These are phyloP conservation scores for Chrysopa pallens DNA, from an alignment of 1,140 invertebrate genomes.

Conservation along the genomic window DNA sequence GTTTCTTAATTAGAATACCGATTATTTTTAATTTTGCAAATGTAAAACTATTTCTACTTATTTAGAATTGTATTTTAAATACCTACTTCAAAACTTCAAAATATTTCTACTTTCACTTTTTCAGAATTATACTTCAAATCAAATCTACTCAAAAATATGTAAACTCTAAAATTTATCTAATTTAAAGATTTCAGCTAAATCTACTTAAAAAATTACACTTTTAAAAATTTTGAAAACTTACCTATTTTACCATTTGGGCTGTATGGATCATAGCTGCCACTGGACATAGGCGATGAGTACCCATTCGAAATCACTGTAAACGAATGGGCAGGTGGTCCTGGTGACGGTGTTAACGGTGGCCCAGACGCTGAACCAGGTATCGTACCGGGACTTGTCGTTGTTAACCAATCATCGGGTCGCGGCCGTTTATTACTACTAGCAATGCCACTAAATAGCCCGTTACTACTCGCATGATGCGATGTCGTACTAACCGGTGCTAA, in stretches of 20 bases:
- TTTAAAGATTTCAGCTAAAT: no score
- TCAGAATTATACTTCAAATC: no score
- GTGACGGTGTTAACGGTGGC: slow-evolving; percentile 37
- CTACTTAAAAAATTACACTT: no score
- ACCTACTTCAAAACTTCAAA: no score
- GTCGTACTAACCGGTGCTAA: no score
- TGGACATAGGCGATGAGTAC: slow-evolving; percentile 65
- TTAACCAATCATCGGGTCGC: slow-evolving; percentile 38
- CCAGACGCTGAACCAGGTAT: slow-evolving; percentile 33
- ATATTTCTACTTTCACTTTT: no score
- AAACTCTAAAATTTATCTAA: no score
- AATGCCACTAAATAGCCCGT: slow-evolving; percentile 6
- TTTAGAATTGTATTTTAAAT: no score
- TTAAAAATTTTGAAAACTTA: slow-evolving; percentile 27
- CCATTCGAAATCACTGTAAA: slow-evolving; percentile 49
- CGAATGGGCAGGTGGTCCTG: slow-evolving; percentile 30
- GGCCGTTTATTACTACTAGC: slow-evolving; percentile 10
- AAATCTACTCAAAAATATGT: no score
- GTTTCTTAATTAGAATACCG: no score
- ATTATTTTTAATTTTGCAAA: no score
- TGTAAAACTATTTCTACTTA: no score
- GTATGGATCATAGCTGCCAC: slow-evolving; percentile 68
- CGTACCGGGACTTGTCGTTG: slow-evolving; percentile 33
- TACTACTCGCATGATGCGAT: neutral
- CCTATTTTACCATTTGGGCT: slow-evolving; percentile 73